These are phyloP conservation scores for Neoscelio sp. DNA, from an alignment of 2,888 invertebrate species.

Conservation along the genomic window DNA sequence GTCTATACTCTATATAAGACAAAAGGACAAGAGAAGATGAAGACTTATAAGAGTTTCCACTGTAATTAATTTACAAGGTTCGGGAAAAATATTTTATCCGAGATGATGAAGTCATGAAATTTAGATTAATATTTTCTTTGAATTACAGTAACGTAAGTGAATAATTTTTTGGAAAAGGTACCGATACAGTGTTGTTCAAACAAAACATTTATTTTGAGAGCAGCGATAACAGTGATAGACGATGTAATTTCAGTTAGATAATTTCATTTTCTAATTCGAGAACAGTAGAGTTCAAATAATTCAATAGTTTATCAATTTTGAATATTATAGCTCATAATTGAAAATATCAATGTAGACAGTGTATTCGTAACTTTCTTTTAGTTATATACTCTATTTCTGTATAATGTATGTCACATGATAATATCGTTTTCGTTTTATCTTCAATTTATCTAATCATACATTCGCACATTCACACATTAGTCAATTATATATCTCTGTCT, in stretches of 20 bases:
- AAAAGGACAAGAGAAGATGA: too few relatives aligned
- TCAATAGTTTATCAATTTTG: too few relatives aligned
- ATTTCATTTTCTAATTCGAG: slow-evolving; percentile 50
- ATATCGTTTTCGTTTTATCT: slow-evolving; percentile 34
- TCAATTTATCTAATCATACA: slow-evolving; percentile 50
- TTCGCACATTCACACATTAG: slow-evolving; percentile 7
- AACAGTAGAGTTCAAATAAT: slow-evolving; percentile 37
- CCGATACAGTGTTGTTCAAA: slow-evolving; percentile 54
- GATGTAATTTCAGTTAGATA: slow-evolving; percentile 52
- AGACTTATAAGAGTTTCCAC: too few relatives aligned
- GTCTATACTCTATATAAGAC: too few relatives aligned
- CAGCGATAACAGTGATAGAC: slow-evolving; percentile 67
- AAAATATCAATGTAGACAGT: slow-evolving; percentile 56
- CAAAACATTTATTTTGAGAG: slow-evolving; percentile 66
- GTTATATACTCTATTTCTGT: slow-evolving; percentile 53
- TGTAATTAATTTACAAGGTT: too few relatives aligned
- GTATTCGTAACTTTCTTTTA: slow-evolving; percentile 54
- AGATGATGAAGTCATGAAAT: too few relatives aligned
- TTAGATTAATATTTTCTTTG: too few relatives aligned
- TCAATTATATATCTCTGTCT: not conserved
- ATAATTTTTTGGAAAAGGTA: too few relatives aligned
- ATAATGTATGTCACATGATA: slow-evolving; percentile 52
- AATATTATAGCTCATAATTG: slow-evolving; percentile 16
- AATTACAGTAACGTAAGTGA: too few relatives aligned
- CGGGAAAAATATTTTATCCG: too few relatives aligned